Conservation (phyloP, 2,797 vertebrate species). For the Apogon hyalosoma region DNA sequence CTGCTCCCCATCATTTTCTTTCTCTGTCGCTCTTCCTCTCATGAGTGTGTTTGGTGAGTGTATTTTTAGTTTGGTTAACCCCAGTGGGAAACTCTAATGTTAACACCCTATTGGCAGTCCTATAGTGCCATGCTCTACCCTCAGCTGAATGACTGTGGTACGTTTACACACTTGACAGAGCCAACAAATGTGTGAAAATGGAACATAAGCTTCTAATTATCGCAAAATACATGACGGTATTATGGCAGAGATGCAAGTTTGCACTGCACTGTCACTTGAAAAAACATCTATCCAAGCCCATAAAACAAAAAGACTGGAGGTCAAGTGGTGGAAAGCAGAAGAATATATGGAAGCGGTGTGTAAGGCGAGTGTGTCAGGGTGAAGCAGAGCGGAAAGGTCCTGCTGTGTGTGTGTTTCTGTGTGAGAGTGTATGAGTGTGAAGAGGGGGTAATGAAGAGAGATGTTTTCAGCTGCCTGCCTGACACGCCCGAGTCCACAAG, state of each 20-base stretch:
- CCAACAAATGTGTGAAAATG: conserved; percentile 11
- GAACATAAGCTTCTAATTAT: conserved; percentile 15
- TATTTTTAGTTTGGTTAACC: conserved; percentile 76
- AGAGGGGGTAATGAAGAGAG: conserved; percentile 33
- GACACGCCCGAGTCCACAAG: background rate
- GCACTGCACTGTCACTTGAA: too few relatives aligned
- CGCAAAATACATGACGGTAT: background rate
- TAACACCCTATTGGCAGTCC: conserved; percentile 59
- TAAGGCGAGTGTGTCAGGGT: conserved; percentile 34
- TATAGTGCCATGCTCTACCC: conserved; percentile 32
- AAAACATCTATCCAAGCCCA: too few relatives aligned
- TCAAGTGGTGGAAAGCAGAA: conserved; percentile 22
- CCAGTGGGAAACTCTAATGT: conserved; percentile 60
- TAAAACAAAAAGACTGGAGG: background rate
- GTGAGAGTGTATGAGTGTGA: conserved; percentile 36
- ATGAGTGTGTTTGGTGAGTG: conserved; percentile 55
- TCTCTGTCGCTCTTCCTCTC: conserved; percentile 31
- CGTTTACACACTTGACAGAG: conserved; percentile 45
- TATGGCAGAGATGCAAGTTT: too few relatives aligned
- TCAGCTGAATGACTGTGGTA: conserved; percentile 37
- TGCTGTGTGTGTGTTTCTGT: conserved; percentile 28
- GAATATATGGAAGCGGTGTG: conserved; percentile 21
- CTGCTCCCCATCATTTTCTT: conserved; percentile 48
- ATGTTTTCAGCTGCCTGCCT: conserved; percentile 24
- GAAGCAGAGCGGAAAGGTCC: conserved; percentile 61